Evolutionary conservation across 2,888 invertebrate species (phyloP), one percentile per base, ranked within the genome.

Genomic region (Dryocosmus kuriphilus): DNA sequence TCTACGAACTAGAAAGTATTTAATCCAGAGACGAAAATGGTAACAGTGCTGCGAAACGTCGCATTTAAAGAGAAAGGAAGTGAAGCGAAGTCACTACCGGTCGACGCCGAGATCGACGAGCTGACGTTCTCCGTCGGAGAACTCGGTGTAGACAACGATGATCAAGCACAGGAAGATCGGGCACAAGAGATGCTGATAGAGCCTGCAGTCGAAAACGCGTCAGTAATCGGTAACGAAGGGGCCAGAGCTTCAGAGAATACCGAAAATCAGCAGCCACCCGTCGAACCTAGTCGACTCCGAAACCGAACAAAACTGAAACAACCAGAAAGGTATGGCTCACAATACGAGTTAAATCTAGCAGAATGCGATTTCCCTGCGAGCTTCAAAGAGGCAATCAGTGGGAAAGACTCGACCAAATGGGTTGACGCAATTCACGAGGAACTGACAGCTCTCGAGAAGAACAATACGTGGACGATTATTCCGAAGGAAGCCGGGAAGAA

Each of bases 391-490:
- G 75, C 74, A 4, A 4, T 75, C n/a, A 35, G 38, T 5, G 16
- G 74, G 7, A 38, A 67, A 51, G 46, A 80, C 22, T 73, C 78
- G 0, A 11, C 41, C 0, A 4, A 78, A 1, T 77, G 75, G 79
- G 61, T 35, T 6, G 51, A 71, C 0, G 77, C 80, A 16, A 77
- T 79, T 35, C 9, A 2, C 0, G 78, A 80, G 22, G 80, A 80
- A 22, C 24, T 80, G 11, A 14, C 22, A 22, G 77, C 79, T 6
- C 80, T 75, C 14, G 8, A 74, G n/a, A 61, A 62, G 24, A 80
- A 77, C 46, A 22, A 55, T 3, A 80, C 78, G 0, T 78, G 78
- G 80, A 46, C 57, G 24, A n/a, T 61, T 71, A 0, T 27, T 2
- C 75, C 38, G 22, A 57, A 35, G 73, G 76, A 41, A 51, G 62